Percentiles rank a stretch among this genome's conserved stretches.
These are phyloP conservation scores for Alcedo atthis DNA, from an alignment of 2,797 vertebrate species.

Conservation along the genomic window DNA sequence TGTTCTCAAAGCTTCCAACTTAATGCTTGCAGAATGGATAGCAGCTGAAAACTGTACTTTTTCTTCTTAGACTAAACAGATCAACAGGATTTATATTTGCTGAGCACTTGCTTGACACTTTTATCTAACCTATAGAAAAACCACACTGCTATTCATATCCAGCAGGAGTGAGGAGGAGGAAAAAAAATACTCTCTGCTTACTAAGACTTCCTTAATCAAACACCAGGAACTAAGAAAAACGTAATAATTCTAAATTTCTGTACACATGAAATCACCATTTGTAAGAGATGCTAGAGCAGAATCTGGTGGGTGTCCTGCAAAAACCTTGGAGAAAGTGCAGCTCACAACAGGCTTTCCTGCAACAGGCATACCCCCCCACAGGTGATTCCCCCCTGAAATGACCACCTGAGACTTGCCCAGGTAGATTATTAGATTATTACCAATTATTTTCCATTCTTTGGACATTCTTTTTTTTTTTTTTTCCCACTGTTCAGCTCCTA, in stretches of 20 bases:
- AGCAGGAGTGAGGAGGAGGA: not conserved
- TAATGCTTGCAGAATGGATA: not conserved
- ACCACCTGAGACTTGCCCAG: not conserved
- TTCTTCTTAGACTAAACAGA: slow-evolving; percentile 43
- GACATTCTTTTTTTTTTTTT: slow-evolving; percentile 13
- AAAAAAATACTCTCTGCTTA: not conserved
- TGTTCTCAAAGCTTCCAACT: slow-evolving; percentile 7
- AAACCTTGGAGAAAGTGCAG: not conserved
- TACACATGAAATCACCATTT: not conserved
- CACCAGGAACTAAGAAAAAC: not conserved
- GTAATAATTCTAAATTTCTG: not conserved
- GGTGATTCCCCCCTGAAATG: not conserved
- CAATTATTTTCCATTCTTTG: not conserved
- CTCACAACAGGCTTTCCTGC: not conserved
- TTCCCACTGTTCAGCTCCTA: not conserved
- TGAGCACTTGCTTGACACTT: not conserved
- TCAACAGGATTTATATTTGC: slow-evolving; percentile 14
- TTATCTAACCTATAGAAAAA: not conserved
- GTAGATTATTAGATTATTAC: slow-evolving; percentile 5
- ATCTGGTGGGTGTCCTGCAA: not conserved
- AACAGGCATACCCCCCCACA: not conserved
- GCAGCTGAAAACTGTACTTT: not conserved
- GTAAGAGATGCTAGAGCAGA: not conserved
- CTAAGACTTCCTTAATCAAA: slow-evolving; percentile 4
- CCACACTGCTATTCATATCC: not conserved